Conservation (phyloP, 2,888 invertebrate species). For the Xylocampa areola region DNA sequence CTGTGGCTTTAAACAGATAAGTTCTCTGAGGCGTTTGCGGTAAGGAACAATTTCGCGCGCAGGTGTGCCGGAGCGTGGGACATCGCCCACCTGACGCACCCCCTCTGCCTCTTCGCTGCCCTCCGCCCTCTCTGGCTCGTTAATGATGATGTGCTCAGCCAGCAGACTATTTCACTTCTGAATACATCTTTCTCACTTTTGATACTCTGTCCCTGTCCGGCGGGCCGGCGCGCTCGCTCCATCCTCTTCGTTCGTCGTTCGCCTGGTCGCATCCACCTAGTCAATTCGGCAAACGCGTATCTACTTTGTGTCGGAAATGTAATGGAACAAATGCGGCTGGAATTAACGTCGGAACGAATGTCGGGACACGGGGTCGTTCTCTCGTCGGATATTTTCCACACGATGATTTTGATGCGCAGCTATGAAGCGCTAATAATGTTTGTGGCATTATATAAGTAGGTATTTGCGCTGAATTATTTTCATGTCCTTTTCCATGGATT, state of each 20-base stretch:
- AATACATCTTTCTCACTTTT: constrained; percentile 91
- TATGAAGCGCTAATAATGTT: constrained; percentile 80
- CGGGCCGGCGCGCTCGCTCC: constrained; percentile 68
- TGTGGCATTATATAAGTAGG: constrained; percentile 61
- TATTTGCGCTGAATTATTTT: constrained; percentile 34
- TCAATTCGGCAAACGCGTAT: constrained; percentile 90
- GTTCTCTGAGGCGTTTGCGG: constrained; percentile 73
- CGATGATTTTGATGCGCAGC: constrained; percentile 87
- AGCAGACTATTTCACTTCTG: constrained; percentile 93
- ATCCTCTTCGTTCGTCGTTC: constrained; percentile 79
- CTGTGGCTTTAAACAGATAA: constrained; percentile 73
- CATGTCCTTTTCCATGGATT: constrained; percentile 18
- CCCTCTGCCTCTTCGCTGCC: constrained; percentile 90
- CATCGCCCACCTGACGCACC: constrained; percentile 89
- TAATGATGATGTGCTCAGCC: constrained; percentile 95
- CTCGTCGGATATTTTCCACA: constrained; percentile 87
- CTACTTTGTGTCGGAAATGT: constrained; percentile 90
- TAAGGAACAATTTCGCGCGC: constrained; percentile 85
- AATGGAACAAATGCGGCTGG: constrained; percentile 90
- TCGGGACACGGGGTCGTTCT: constrained; percentile 87
- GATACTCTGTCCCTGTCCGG: constrained; percentile 79
- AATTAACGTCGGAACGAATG: constrained; percentile 89
- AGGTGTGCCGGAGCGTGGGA: constrained; percentile 88
- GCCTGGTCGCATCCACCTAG: constrained; percentile 89
- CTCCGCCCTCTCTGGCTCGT: constrained; percentile 91